Conservation (phyloP, 2,888 invertebrate genomes). For the Caenorhabditis wallacei region DNA sequence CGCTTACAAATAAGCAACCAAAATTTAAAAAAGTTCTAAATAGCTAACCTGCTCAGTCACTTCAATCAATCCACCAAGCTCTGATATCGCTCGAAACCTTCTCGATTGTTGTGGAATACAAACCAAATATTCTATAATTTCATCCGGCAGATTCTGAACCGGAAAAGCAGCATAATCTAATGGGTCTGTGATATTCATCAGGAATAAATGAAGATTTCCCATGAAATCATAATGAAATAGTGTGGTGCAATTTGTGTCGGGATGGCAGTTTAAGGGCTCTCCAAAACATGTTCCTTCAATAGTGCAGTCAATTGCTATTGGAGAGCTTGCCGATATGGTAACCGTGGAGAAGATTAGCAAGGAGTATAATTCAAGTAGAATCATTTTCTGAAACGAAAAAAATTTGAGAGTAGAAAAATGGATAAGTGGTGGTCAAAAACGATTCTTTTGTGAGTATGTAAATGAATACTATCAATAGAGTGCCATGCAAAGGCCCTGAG, state of each 20-base stretch:
- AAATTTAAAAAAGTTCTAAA: not conserved
- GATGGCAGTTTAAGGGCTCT: slow-evolving; percentile 38
- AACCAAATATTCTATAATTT: slow-evolving; percentile 42
- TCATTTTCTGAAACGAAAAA: not conserved
- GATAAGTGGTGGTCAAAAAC: no score
- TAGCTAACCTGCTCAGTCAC: slow-evolving; percentile 28
- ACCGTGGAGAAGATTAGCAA: not conserved
- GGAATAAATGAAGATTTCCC: slow-evolving; percentile 45
- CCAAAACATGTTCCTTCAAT: slow-evolving; percentile 47
- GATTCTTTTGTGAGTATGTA: no score
- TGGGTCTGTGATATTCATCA: slow-evolving; percentile 44
- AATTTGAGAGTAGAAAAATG: no score
- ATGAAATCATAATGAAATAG: slow-evolving; percentile 42
- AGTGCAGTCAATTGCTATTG: slow-evolving; percentile 49
- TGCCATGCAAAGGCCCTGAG: no score
- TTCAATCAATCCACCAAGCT: slow-evolving; percentile 25
- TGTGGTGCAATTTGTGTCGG: slow-evolving; percentile 19
- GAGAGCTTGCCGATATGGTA: no score
- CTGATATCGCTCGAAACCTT: slow-evolving; percentile 18
- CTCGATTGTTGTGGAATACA: slow-evolving; percentile 38
- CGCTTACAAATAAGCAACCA: no score
- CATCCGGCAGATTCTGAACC: slow-evolving; percentile 13
- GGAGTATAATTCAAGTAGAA: not conserved
- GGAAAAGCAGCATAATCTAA: slow-evolving; percentile 48
- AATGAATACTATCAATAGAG: no score